Evolutionary conservation across 2,797 vertebrate genomes (phyloP), one percentile per base, ranked within the genome.

Genomic region (Spatula clypeata): DNA sequence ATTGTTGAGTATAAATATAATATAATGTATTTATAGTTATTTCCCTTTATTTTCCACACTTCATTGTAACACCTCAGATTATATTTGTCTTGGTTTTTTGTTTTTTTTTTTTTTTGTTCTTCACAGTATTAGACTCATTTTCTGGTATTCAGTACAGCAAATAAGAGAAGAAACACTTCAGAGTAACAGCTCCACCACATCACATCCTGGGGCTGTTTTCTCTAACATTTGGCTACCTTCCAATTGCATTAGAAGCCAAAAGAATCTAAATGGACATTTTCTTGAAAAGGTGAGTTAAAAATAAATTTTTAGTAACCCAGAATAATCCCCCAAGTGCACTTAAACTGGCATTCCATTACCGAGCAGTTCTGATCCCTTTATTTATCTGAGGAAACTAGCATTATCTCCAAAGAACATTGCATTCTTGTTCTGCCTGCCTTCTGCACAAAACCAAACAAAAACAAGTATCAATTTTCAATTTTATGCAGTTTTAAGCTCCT

Each of bases 221-320:
- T 76, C 0, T 54, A 88, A 91, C 34, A 86, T 57, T 13, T 92
- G 76, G 64, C 55, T 84, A 86, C 53, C 26, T 82, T 88, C 79
- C 91, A 91, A 66, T 14, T 88, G 62, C 47, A 73, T 88, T 60
- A 96, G 79, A 66, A 93, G 85, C 51, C 83, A 71, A 90, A 83
- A 88, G 15, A 90, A 90, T 74, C 51, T 70, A 85, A 94, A 79
- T 15, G 34, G 34, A 31, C 40, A 34, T 76, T 85, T 93, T 92
- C 31, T 74, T 54, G 44, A 86, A 96, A 70, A 88, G 47, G 38
- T 77, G 58, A 80, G 95, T 96, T 96, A 62, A 89, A 88, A 96
- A 54, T 74, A 94, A n/a, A 83, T 74, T 97, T 96, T 38, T 94
- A 51, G 93, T 91, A 93, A 94, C 11, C 10, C 29, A 88, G 58